Evolutionary conservation across 1,140 invertebrate species (phyloP).

Genomic region (Hyles vespertilio): DNA sequence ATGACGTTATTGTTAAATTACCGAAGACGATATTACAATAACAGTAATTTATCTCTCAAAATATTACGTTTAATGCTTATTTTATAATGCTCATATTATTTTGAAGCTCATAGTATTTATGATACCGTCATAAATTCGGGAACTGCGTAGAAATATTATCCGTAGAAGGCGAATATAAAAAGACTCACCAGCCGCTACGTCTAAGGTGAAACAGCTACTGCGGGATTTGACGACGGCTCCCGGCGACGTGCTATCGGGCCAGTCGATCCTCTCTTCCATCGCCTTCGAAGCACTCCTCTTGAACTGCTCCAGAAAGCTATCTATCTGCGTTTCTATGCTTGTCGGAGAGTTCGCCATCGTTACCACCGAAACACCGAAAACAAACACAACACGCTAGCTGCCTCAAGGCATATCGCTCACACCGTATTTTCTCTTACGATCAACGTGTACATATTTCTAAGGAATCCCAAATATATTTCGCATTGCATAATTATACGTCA

Average conservation of each 20-base stretch:
- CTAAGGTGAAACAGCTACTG: slow-evolving; percentile 71
- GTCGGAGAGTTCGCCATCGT: slow-evolving; percentile 81
- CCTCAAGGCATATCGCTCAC: slow-evolving; percentile 37
- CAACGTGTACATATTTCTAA: background rate
- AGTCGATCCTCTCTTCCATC: slow-evolving; percentile 79
- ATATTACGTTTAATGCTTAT: no score
- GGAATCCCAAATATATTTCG: slow-evolving; percentile 20
- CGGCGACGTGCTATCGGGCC: slow-evolving; percentile 61
- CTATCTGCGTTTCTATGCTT: slow-evolving; percentile 87
- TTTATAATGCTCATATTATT: no score
- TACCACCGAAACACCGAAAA: slow-evolving; percentile 67
- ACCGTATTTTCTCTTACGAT: slow-evolving; percentile 1
- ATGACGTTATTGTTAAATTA: no score
- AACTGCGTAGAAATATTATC: no score
- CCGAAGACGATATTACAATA: no score
- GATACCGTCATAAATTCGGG: no score
- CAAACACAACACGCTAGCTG: slow-evolving; percentile 54
- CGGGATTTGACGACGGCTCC: slow-evolving; percentile 61
- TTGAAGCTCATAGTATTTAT: no score
- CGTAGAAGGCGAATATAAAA: no score
- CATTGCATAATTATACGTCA: slow-evolving; percentile 38
- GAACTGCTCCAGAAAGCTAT: slow-evolving; percentile 88
- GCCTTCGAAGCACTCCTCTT: slow-evolving; percentile 84
- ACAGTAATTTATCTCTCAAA: no score
- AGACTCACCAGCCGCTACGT: slow-evolving; percentile 66